phyloP scores from a whole-genome alignment of 2,888 invertebrate genomes.

The Brachypalpus laphriformis region DNA sequence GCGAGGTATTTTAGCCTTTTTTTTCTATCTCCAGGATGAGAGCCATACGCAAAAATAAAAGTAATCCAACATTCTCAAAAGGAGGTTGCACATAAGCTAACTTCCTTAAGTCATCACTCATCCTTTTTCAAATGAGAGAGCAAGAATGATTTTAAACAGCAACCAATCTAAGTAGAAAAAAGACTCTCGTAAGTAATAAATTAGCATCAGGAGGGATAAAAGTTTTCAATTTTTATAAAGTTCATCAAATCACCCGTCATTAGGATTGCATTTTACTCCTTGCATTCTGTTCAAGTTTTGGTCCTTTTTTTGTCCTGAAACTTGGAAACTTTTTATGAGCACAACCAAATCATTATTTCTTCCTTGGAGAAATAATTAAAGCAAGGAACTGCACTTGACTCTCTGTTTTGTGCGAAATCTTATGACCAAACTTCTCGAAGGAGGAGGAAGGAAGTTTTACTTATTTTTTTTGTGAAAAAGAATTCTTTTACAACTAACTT shows the following conservation, averaged over 20 bases:
- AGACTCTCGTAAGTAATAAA: not conserved
- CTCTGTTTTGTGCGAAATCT: not conserved
- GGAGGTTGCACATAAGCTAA: too few relatives aligned
- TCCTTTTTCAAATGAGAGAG: not conserved
- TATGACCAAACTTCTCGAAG: not conserved
- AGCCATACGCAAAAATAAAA: not conserved
- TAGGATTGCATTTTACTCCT: not conserved
- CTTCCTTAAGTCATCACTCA: not conserved
- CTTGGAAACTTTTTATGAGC: not conserved
- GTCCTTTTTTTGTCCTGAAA: not conserved
- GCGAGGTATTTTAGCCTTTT: not conserved
- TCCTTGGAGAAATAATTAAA: not conserved
- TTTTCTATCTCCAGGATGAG: not conserved
- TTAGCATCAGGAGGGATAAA: not conserved
- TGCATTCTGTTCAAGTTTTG: not conserved
- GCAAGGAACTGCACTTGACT: slow-evolving; percentile 1
- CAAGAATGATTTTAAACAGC: not conserved
- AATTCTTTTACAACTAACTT: not conserved
- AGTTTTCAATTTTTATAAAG: not conserved
- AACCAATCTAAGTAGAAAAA: not conserved
- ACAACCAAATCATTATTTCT: not conserved
- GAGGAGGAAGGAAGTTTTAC: not conserved
- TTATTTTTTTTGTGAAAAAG: not conserved
- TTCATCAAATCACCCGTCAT: not conserved
- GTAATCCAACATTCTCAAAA: not conserved